phyloP scores from a whole-genome alignment of 2,797 vertebrate species.

The Hirundo rustica region DNA sequence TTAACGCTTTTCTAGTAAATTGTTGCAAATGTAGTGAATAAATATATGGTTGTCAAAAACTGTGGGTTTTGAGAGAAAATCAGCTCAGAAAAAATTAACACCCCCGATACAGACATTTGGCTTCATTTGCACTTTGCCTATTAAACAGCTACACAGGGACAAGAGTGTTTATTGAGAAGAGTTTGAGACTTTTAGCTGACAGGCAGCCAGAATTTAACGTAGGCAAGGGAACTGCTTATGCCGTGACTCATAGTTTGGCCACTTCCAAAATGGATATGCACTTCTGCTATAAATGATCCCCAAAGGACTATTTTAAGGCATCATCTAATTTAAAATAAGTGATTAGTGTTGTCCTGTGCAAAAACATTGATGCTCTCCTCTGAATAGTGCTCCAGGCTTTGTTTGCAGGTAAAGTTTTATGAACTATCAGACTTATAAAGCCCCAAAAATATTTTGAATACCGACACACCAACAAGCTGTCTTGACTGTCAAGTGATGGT shows the following conservation, averaged over 20 bases:
- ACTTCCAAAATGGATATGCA: neutral
- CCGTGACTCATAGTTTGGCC: neutral
- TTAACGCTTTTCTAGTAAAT: slow-evolving; percentile 61
- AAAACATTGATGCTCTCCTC: neutral
- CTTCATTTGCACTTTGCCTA: neutral
- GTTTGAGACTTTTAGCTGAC: neutral
- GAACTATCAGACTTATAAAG: neutral
- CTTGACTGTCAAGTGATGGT: neutral
- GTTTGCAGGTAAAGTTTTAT: neutral
- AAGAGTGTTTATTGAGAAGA: neutral
- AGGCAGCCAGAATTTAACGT: neutral
- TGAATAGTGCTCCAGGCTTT: neutral
- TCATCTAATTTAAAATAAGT: neutral
- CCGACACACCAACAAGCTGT: neutral
- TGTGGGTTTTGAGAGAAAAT: slow-evolving; percentile 5
- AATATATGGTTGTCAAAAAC: slow-evolving; percentile 41
- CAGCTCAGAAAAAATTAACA: neutral
- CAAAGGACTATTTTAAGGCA: neutral
- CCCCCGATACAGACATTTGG: neutral
- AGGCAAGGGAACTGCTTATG: neutral
- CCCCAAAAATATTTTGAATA: neutral
- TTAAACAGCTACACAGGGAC: neutral
- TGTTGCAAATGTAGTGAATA: slow-evolving; percentile 63
- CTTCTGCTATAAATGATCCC: neutral
- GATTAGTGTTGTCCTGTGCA: neutral